These are phyloP conservation scores for Lasioglossum villosulum DNA, from an alignment of 2,888 invertebrate genomes.

Conservation along the genomic window DNA sequence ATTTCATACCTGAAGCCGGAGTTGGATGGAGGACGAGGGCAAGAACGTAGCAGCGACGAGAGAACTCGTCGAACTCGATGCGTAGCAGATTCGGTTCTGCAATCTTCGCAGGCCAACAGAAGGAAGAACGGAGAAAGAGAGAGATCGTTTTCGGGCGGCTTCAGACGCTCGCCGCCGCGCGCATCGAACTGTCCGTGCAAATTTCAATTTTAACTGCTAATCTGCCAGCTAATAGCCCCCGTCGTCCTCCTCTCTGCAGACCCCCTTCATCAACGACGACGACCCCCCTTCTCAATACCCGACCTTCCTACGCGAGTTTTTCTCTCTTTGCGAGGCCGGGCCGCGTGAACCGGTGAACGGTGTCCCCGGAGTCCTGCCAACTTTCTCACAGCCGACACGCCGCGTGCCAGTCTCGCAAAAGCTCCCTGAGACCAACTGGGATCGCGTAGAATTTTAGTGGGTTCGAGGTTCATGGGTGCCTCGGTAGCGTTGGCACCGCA, in stretches of 20 bases:
- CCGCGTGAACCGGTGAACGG: slow-evolving; percentile 14
- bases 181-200: slow-evolving; percentile 84
- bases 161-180: slow-evolving; percentile 86
- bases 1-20: slow-evolving; percentile 77
- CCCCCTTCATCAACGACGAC: slow-evolving; percentile 57
- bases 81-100: slow-evolving; percentile 83
- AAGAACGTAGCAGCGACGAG: slow-evolving; percentile 56
- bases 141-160: slow-evolving; percentile 67
- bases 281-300: slow-evolving; percentile 58
- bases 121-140: neutral
- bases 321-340: slow-evolving; percentile 34
- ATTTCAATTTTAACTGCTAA: slow-evolving; percentile 85
- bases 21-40: slow-evolving; percentile 48
- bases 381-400: slow-evolving; percentile 41
- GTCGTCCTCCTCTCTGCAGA: slow-evolving; percentile 38
- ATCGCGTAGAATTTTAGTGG: neutral
- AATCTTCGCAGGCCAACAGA: slow-evolving; percentile 72
- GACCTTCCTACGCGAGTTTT: slow-evolving; percentile 56
- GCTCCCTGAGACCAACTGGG: neutral
- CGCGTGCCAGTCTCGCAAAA: neutral
- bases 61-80: slow-evolving; percentile 76
- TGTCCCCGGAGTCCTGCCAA: slow-evolving; percentile 7
- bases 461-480: neutral
- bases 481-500: neutral
- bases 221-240: slow-evolving; percentile 83